Percentiles rank a stretch among this genome's conserved stretches.
phyloP scores from a whole-genome alignment of 2,888 invertebrate species.

The Holacanthella duospinosa region DNA sequence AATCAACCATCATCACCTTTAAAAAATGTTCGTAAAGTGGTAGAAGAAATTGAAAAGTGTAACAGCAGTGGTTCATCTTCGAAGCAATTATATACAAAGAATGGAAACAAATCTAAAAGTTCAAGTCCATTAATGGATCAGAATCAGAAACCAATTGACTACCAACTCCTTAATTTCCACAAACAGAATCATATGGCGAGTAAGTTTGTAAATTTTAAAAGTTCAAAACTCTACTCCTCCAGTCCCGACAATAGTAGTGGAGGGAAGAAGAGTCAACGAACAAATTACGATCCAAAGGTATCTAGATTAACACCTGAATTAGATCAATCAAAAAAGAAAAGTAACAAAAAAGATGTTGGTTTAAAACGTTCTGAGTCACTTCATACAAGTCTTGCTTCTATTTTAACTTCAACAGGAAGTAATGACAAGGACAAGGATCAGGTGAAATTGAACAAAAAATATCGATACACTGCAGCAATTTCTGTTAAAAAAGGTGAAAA shows the following conservation, averaged over 20 bases:
- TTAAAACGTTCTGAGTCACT: slow-evolving; percentile 28
- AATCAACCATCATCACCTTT: neutral
- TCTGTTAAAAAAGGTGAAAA: neutral
- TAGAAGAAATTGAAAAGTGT: slow-evolving; percentile 32
- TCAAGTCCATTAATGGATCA: slow-evolving; percentile 17
- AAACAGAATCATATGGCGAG: slow-evolving; percentile 33
- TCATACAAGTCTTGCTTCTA: slow-evolving; percentile 26
- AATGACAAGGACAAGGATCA: neutral
- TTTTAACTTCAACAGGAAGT: slow-evolving; percentile 8
- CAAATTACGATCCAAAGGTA: slow-evolving; percentile 20
- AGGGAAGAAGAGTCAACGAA: slow-evolving; percentile 17
- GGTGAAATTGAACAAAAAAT: neutral
- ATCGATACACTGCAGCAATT: neutral
- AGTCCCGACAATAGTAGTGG: slow-evolving; percentile 18
- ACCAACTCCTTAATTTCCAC: slow-evolving; percentile 34
- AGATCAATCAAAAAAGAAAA: slow-evolving; percentile 12
- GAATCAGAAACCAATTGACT: slow-evolving; percentile 25
- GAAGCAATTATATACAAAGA: slow-evolving; percentile 23
- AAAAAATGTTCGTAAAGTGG: slow-evolving; percentile 26
- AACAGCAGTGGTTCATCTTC: slow-evolving; percentile 11
- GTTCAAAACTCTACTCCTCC: slow-evolving; percentile 30
- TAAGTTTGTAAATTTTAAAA: slow-evolving; percentile 36
- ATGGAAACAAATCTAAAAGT: slow-evolving; percentile 8
- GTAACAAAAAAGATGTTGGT: slow-evolving; percentile 11
- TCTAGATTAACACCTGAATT: slow-evolving; percentile 24